Conservation (phyloP, 23 tunicate genomes). For the Diplosoma virens region DNA sequence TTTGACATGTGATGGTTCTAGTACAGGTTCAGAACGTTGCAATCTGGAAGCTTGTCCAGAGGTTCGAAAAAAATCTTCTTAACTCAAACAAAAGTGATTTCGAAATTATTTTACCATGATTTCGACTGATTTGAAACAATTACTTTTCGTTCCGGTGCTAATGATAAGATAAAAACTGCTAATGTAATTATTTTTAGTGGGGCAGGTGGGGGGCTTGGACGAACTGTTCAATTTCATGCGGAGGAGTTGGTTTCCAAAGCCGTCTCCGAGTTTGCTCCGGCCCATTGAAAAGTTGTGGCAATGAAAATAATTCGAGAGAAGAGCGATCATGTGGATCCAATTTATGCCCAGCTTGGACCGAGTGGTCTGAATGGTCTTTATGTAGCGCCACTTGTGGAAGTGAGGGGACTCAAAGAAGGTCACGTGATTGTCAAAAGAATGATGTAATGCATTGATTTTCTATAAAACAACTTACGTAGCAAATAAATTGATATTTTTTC, state of each 20-base stretch:
- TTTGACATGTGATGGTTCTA: conserved; percentile 21
- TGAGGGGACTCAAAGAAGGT: conserved; percentile 22
- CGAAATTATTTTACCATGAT: too few species aligned
- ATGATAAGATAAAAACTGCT: too few species aligned
- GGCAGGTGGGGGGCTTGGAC: conserved; percentile 32
- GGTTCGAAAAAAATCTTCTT: too few species aligned
- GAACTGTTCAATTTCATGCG: conserved; percentile 27
- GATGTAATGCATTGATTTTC: too few species aligned
- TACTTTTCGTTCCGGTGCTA: too few species aligned
- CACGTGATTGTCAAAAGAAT: conserved; percentile 32
- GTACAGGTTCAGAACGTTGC: conserved; percentile 20
- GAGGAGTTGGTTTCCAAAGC: conserved; percentile 14
- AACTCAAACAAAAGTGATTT: too few species aligned
- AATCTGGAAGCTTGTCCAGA: conserved; percentile 22
- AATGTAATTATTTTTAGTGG: conserved; percentile 15
- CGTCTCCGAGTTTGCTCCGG: conserved; percentile 29
- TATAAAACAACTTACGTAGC: too few species aligned
- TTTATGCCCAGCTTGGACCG: conserved; percentile 20
- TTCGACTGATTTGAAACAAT: too few species aligned
- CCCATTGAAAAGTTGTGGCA: neutral
- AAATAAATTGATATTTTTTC: too few species aligned
- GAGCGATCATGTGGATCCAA: conserved; percentile 21
- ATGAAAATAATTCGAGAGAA: conserved; percentile 4
- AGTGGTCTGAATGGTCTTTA: conserved; percentile 53
- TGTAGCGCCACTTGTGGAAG: conserved; percentile 61